Evolutionary conservation across 53 echinoderm and acorn worm species (phyloP).

Genomic region (Arbacia lixula): DNA sequence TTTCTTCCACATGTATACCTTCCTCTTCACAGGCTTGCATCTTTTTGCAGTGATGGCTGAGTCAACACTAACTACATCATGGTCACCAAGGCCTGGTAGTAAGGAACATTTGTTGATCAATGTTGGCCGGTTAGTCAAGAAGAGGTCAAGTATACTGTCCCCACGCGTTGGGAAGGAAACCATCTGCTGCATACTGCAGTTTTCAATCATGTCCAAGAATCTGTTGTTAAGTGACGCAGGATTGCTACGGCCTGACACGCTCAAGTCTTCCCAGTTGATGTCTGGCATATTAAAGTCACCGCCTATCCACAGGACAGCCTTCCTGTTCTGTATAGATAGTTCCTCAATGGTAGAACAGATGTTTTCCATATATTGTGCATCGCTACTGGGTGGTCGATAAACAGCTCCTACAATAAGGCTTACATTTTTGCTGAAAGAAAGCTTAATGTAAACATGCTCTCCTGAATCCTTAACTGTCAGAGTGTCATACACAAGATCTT

Average conservation of each 20-base stretch:
- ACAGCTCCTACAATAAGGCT: background rate
- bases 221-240: background rate
- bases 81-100: slow-evolving; percentile 36
- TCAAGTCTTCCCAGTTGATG: background rate
- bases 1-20: slow-evolving; percentile 30
- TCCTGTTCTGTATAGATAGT: background rate
- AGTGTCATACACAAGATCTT: no score
- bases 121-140: slow-evolving; percentile 2
- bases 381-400: background rate
- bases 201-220: background rate
- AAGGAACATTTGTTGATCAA: slow-evolving; percentile 11
- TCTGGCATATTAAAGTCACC: slow-evolving; percentile 17
- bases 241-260: background rate
- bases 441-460: slow-evolving; percentile 1
- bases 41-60: background rate
- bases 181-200: background rate
- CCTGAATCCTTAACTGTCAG: background rate
- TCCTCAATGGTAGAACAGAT: background rate
- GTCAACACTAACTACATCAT: slow-evolving; percentile 23
- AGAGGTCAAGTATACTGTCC: background rate
- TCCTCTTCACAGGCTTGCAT: slow-evolving; percentile 22
- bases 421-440: background rate
- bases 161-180: background rate
- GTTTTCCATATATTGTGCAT: background rate
- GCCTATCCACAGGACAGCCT: background rate